These are phyloP conservation scores for Apodemia zela DNA, from an alignment of 2,888 invertebrate genomes.

Conservation along the genomic window DNA sequence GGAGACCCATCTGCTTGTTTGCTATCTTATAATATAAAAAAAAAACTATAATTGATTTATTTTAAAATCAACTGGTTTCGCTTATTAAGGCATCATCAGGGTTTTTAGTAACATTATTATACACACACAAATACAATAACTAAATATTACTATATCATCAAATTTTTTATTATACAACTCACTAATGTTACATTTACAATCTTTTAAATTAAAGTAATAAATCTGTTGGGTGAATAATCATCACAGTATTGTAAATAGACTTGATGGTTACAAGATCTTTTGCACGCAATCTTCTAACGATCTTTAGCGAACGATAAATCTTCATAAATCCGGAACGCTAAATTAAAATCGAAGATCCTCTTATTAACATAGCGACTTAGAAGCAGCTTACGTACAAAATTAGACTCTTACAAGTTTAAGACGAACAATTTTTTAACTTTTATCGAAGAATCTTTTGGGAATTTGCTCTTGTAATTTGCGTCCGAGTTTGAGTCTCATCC, in stretches of 20 bases:
- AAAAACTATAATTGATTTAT: too few relatives aligned
- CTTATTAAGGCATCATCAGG: too few relatives aligned
- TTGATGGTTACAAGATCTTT: neutral
- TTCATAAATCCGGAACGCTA: neutral
- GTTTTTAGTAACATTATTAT: too few relatives aligned
- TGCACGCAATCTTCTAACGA: neutral
- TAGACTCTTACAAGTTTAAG: neutral
- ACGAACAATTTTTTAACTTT: conserved; percentile 9
- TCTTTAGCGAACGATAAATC: neutral
- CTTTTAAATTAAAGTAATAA: too few relatives aligned
- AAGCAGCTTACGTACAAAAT: conserved; percentile 4
- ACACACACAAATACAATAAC: too few relatives aligned
- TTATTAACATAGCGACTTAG: neutral
- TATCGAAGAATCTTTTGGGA: neutral
- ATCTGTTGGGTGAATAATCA: too few relatives aligned
- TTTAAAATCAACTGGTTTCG: too few relatives aligned
- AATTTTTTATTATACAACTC: too few relatives aligned
- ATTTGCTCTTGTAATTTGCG: neutral
- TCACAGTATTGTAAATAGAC: neutral
- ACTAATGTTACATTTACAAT: too few relatives aligned
- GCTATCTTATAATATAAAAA: too few relatives aligned
- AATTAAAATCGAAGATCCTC: neutral
- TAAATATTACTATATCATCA: too few relatives aligned
- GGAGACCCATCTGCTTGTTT: too few relatives aligned
- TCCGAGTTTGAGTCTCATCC: neutral